Conservation (phyloP, 2,888 invertebrate genomes). For the Hemithea aestivaria region DNA sequence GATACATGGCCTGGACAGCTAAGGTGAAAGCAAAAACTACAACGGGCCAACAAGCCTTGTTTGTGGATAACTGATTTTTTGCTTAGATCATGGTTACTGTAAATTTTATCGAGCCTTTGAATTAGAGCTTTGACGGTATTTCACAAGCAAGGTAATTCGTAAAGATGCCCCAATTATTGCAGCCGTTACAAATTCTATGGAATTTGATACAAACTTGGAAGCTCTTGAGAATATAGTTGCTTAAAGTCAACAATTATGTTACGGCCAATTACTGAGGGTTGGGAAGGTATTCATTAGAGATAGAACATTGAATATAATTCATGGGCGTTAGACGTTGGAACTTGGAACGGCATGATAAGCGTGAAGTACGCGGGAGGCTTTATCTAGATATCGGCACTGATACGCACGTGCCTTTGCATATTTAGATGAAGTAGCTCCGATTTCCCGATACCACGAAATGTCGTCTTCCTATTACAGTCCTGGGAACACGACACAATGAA, state of each 20-base stretch:
- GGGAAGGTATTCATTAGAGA: conserved; percentile 63
- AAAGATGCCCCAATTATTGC: too few relatives aligned
- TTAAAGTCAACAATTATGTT: conserved; percentile 44
- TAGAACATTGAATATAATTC: conserved; percentile 51
- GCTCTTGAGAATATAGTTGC: conserved; percentile 25
- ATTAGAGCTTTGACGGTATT: conserved; percentile 2
- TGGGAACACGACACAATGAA: conserved; percentile 49
- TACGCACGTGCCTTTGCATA: conserved; percentile 63
- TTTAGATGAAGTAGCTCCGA: conserved; percentile 43
- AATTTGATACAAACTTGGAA: too few relatives aligned
- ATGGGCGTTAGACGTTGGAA: conserved; percentile 50
- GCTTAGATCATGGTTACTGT: conserved; percentile 21
- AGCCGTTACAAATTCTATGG: too few relatives aligned
- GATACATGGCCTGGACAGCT: conserved; percentile 43
- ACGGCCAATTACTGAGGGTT: conserved; percentile 54
- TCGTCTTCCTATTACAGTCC: conserved; percentile 44
- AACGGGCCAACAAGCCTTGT: conserved; percentile 33
- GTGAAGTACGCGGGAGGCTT: conserved; percentile 61
- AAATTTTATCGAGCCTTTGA: conserved; percentile 6
- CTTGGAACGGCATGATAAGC: conserved; percentile 47
- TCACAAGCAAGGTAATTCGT: not conserved
- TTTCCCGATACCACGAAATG: conserved; percentile 51
- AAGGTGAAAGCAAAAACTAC: conserved; percentile 41
- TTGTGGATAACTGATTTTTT: conserved; percentile 40
- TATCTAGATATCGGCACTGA: conserved; percentile 56